Evolutionary conservation across 2,888 invertebrate genomes (phyloP).

Genomic region (Magallana nippona): DNA sequence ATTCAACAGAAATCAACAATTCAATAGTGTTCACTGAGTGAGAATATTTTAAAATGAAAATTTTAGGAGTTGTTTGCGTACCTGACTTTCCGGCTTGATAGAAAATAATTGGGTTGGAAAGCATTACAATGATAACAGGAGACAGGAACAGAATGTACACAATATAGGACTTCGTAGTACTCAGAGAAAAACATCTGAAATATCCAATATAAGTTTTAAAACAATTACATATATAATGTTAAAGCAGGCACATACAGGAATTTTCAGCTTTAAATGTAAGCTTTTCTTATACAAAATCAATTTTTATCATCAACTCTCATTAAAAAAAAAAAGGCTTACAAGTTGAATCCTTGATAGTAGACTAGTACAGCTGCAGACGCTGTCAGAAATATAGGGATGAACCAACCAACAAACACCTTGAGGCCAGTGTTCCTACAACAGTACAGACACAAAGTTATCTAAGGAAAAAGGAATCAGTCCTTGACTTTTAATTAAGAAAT

Average conservation of each 20-base stretch:
- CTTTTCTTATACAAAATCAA: too few relatives aligned
- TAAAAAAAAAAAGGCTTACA: slow-evolving; percentile 26
- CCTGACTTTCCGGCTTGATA: slow-evolving; percentile 52
- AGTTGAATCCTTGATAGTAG: slow-evolving; percentile 48
- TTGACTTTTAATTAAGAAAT: too few relatives aligned
- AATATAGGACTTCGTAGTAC: not conserved
- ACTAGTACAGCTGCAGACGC: slow-evolving; percentile 48
- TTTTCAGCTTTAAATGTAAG: not conserved
- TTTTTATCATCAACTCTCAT: too few relatives aligned
- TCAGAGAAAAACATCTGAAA: slow-evolving; percentile 38
- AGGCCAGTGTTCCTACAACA: slow-evolving; percentile 51
- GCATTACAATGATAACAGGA: slow-evolving; percentile 50
- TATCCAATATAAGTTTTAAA: not conserved
- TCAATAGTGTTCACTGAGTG: too few relatives aligned
- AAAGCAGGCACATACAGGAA: not conserved
- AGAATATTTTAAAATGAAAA: too few relatives aligned
- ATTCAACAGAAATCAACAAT: too few relatives aligned
- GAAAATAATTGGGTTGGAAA: slow-evolving; percentile 48
- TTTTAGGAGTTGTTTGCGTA: slow-evolving; percentile 7
- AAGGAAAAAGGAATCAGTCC: not conserved
- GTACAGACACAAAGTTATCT: not conserved
- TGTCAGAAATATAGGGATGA: slow-evolving; percentile 53
- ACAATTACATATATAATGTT: not conserved
- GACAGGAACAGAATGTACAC: slow-evolving; percentile 47
- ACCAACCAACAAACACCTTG: slow-evolving; percentile 57